A percentile compares a stretch with the other conserved stretches of the same genome.
These are phyloP conservation scores for Zaprionus davidi DNA, from an alignment of 1,140 invertebrate genomes.

Conservation along the genomic window DNA sequence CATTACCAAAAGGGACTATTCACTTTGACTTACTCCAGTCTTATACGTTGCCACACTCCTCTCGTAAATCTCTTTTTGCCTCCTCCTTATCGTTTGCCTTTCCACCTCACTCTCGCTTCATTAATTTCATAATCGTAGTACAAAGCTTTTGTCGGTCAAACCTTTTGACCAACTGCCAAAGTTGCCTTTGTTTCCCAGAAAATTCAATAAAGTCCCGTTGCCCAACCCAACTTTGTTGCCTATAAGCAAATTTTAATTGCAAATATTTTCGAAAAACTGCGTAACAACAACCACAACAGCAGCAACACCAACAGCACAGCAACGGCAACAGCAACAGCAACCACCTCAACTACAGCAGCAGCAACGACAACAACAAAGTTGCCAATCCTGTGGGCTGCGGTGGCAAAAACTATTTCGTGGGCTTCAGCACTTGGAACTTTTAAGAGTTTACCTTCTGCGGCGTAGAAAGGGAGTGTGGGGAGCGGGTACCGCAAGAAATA, in stretches of 20 bases:
- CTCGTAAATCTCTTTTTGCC: not conserved
- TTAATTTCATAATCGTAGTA: slow-evolving; percentile 34
- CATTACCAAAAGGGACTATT: not conserved
- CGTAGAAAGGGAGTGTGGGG: not conserved
- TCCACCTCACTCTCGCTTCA: slow-evolving; percentile 14
- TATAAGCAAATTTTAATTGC: slow-evolving; percentile 52
- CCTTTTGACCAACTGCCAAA: slow-evolving; percentile 21
- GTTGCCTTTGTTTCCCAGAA: slow-evolving; percentile 12
- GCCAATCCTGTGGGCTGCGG: slow-evolving; percentile 26
- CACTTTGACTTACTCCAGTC: not conserved
- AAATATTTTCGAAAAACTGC: slow-evolving; percentile 48
- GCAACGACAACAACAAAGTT: slow-evolving; percentile 29
- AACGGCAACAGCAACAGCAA: not conserved
- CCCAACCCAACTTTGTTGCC: slow-evolving; percentile 33
- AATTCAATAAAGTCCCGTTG: slow-evolving; percentile 42
- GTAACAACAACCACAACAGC: slow-evolving; percentile 12
- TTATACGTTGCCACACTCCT: no score
- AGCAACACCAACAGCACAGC: not conserved
- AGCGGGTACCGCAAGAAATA: slow-evolving; percentile 52
- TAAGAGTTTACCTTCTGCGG: slow-evolving; percentile 17
- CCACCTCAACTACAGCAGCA: not conserved
- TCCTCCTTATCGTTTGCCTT: not conserved
- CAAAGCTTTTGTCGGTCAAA: slow-evolving; percentile 11
- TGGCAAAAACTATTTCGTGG: slow-evolving; percentile 44
- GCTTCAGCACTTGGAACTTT: slow-evolving; percentile 26